Evolutionary conservation across 2,797 vertebrate species (phyloP).

Genomic region (Gymnocypris eckloni): DNA sequence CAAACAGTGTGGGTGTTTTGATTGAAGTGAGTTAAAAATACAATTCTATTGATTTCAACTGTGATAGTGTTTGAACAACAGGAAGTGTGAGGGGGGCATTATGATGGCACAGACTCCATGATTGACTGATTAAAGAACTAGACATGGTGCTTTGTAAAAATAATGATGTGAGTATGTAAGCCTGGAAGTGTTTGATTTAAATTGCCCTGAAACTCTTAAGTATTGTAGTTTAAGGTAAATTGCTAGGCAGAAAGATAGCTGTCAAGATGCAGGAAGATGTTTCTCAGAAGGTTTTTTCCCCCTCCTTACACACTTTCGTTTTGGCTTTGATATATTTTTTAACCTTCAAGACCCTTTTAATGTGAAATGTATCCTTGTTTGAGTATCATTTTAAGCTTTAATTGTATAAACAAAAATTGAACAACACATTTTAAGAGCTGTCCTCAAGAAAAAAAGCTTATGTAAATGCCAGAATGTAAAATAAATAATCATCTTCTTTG

Average conservation of each 20-base stretch:
- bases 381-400: not conserved
- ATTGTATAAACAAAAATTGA: not conserved
- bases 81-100: slow-evolving; percentile 40
- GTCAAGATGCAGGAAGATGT: slow-evolving; percentile 12
- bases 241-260: slow-evolving; percentile 25
- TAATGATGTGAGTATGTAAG: slow-evolving; percentile 27
- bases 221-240: slow-evolving; percentile 38
- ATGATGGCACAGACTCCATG: slow-evolving; percentile 38
- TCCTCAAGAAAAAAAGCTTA: not conserved
- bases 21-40: slow-evolving; percentile 58
- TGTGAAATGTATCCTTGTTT: not conserved
- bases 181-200: slow-evolving; percentile 34
- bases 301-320: slow-evolving; percentile 10
- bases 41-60: slow-evolving; percentile 56
- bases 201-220: slow-evolving; percentile 35
- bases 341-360: slow-evolving; percentile 29
- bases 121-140: slow-evolving; percentile 49
- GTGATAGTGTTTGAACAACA: slow-evolving; percentile 50
- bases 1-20: slow-evolving; percentile 58
- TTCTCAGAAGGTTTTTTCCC: slow-evolving; percentile 9
- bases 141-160: slow-evolving; percentile 49
- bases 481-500: not conserved
- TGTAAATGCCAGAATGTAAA: not conserved
- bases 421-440: not conserved
- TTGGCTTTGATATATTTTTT: slow-evolving; percentile 44